Percentiles rank a stretch among this genome's conserved stretches.
These are phyloP conservation scores for Agrilus biguttatus DNA, from an alignment of 2,888 invertebrate genomes.

Conservation along the genomic window DNA sequence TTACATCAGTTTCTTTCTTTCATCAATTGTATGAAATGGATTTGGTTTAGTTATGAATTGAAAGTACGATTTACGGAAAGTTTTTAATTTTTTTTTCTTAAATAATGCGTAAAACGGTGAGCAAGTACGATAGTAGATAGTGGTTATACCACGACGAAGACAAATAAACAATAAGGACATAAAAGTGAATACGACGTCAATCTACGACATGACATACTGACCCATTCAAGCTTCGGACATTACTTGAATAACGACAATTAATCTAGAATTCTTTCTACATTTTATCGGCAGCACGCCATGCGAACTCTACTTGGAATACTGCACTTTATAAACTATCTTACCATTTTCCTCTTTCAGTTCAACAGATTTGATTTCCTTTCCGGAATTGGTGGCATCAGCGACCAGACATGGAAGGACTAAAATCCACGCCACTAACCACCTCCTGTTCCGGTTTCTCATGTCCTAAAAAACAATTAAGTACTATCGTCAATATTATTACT, in stretches of 20 bases:
- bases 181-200: constrained; percentile 2
- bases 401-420: constrained; percentile 13
- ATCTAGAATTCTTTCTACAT: too few species aligned
- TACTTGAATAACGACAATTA: constrained; percentile 4
- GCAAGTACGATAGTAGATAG: neutral
- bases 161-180: constrained; percentile 9
- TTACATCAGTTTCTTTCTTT: neutral
- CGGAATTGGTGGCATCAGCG: too few species aligned
- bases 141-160: neutral
- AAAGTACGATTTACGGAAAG: too few species aligned
- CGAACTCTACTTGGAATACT: too few species aligned
- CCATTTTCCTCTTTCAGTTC: too few species aligned
- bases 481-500: too few species aligned
- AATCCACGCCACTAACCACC: constrained; percentile 22
- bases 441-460: constrained; percentile 22
- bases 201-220: constrained; percentile 14
- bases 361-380: too few species aligned
- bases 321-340: too few species aligned
- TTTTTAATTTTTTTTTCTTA: neutral
- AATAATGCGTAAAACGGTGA: neutral
- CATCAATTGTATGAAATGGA: neutral
- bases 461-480: constrained; percentile 16
- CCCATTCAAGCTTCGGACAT: constrained; percentile 9
- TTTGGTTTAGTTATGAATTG: too few species aligned
- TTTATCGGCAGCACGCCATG: too few species aligned